phyloP scores from a whole-genome alignment of 30 jellyfish, hydroid and myxozoan genomes.

The Euphysa ruthae region DNA sequence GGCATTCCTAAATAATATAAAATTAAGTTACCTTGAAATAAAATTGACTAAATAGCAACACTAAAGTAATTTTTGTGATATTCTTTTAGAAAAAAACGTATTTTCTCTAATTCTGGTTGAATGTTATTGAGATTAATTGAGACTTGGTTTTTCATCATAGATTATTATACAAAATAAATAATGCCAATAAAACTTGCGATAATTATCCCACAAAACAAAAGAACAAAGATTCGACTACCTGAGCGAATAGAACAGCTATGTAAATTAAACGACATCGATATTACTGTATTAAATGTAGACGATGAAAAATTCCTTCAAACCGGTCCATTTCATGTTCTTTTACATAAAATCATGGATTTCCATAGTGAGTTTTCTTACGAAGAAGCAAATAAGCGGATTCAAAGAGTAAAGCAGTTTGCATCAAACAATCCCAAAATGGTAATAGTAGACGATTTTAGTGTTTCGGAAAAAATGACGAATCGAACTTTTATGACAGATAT shows the following conservation, averaged over 20 bases:
- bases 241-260: conserved; percentile 34
- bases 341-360: conserved; percentile 77
- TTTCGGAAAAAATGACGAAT: conserved; percentile 18
- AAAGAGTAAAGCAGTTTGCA: conserved; percentile 27
- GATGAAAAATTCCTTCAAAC: conserved; percentile 9
- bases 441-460: conserved; percentile 48
- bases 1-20: too few relatives aligned
- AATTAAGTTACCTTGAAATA: too few relatives aligned
- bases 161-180: too few relatives aligned
- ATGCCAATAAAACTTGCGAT: conserved; percentile 39
- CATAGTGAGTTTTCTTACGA: conserved; percentile 33
- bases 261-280: conserved; percentile 20
- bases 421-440: conserved; percentile 3
- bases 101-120: too few relatives aligned
- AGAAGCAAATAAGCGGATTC: conserved; percentile 31
- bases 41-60: too few relatives aligned
- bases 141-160: too few relatives aligned
- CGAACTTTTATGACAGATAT: conserved; percentile 31
- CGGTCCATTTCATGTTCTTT: conserved; percentile 78
- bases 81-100: too few relatives aligned
- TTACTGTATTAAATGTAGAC: conserved; percentile 41
- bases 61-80: too few relatives aligned
- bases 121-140: too few relatives aligned
- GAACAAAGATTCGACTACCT: conserved; percentile 54
- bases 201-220: conserved; percentile 43